Conservation (phyloP, 2,113 vertebrate genomes). For the Dicaeum eximium region DNA sequence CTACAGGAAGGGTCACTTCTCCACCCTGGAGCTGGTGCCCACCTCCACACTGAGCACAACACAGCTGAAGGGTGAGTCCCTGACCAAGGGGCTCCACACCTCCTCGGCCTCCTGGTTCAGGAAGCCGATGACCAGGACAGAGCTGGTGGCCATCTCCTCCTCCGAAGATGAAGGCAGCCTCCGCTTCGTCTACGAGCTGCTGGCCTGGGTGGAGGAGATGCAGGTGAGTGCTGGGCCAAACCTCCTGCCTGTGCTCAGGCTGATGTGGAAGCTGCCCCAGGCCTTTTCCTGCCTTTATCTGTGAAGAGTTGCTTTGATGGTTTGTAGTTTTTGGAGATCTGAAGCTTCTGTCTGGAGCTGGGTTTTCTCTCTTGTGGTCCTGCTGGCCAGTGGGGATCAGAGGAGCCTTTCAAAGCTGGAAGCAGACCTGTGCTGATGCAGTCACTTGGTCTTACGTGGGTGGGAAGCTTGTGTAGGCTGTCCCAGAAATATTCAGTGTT, state of each 20-base stretch:
- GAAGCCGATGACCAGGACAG: constrained; percentile 86
- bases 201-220: constrained; percentile 97
- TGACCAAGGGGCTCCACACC: constrained; percentile 76
- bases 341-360: neutral
- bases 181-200: constrained; percentile 94
- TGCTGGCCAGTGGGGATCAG: neutral
- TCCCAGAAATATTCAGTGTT: neutral
- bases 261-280: neutral
- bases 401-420: neutral
- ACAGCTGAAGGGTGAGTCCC: constrained; percentile 66
- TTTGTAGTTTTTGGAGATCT: neutral
- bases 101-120: constrained; percentile 84
- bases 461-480: neutral
- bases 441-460: neutral
- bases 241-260: neutral
- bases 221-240: constrained; percentile 74
- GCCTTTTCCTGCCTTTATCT: neutral
- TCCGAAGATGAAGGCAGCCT: constrained; percentile 95
- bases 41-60: constrained; percentile 66
- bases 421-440: neutral
- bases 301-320: neutral
- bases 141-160: constrained; percentile 92
- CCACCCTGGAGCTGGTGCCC: constrained; percentile 73
- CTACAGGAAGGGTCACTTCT: constrained; percentile 92
- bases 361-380: neutral